Conservation (phyloP, 2,797 vertebrate genomes). For the Threskiornis aethiopicus region DNA sequence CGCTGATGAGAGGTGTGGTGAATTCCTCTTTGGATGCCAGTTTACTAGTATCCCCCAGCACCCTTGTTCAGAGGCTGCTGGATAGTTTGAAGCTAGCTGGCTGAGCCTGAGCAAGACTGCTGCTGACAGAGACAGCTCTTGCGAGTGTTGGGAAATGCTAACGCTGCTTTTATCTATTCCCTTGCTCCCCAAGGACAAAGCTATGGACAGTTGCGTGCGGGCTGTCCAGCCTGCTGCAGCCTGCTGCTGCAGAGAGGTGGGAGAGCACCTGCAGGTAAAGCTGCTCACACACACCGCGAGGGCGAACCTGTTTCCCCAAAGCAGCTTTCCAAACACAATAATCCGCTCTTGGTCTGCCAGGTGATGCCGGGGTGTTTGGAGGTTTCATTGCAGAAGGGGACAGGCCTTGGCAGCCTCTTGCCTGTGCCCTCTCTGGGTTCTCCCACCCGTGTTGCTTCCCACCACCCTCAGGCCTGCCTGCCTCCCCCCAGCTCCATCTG, state of each 20-base stretch:
- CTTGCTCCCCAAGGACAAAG: not conserved
- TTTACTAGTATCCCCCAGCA: not conserved
- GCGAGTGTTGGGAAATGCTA: not conserved
- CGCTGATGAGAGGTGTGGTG: not conserved
- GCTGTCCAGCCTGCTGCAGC: not conserved
- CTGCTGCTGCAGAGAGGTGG: not conserved
- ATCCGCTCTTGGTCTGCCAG: not conserved
- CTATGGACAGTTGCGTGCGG: not conserved
- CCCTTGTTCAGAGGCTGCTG: not conserved
- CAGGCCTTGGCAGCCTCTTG: not conserved
- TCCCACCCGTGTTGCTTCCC: not conserved
- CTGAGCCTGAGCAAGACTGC: not conserved
- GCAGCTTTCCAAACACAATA: not conserved
- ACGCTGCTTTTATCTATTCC: not conserved
- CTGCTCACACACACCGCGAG: fast-evolving
- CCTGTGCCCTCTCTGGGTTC: not conserved
- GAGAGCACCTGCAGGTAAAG: not conserved
- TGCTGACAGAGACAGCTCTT: not conserved
- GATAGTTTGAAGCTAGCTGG: not conserved
- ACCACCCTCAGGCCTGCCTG: not conserved
- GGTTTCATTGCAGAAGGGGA: not conserved
- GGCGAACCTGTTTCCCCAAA: not conserved
- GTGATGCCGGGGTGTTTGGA: not conserved
- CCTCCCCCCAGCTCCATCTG: not conserved
- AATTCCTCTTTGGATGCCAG: not conserved